These are phyloP conservation scores for Gasterosteus nipponicus DNA, from an alignment of 2,113 vertebrate species.

Conservation along the genomic window DNA sequence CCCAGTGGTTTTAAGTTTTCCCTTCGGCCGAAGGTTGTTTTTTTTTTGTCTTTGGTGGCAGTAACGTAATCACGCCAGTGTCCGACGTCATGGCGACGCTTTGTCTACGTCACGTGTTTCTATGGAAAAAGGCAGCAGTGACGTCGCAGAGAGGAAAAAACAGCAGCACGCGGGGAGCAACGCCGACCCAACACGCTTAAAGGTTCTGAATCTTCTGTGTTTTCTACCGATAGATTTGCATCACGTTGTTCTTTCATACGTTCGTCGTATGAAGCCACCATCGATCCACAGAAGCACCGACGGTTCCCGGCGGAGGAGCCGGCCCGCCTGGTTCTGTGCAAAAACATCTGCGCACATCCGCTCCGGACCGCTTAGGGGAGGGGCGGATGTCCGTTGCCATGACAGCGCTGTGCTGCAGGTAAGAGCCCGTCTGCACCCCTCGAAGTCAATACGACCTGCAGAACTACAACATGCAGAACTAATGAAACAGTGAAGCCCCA, in stretches of 20 bases:
- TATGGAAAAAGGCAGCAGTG: not conserved
- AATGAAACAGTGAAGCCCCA: conserved; percentile 49
- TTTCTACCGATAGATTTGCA: too few species aligned
- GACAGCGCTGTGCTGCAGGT: not conserved
- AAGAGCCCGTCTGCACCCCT: not conserved
- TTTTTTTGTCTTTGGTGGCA: conserved; percentile 32
- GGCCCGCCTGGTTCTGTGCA: conserved; percentile 1
- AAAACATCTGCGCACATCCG: not conserved
- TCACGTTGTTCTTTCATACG: too few species aligned
- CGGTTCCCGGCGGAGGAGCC: too few species aligned
- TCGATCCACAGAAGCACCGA: not conserved
- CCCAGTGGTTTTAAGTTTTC: conserved; percentile 41
- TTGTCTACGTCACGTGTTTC: not conserved
- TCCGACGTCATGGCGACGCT: not conserved
- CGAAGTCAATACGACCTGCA: conserved; percentile 7
- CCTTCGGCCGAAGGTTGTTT: conserved; percentile 10
- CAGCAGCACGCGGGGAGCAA: not conserved
- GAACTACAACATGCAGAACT: conserved; percentile 45
- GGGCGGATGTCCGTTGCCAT: conserved; percentile 8
- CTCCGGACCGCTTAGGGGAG: not conserved
- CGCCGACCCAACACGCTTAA: not conserved
- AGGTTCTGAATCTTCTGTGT: too few species aligned
- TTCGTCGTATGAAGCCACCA: too few species aligned
- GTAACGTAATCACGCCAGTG: conserved; percentile 31
- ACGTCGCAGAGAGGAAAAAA: not conserved